Conservation (phyloP, 2,113 vertebrate genomes). For the Paracanthobrama guichenoti region DNA sequence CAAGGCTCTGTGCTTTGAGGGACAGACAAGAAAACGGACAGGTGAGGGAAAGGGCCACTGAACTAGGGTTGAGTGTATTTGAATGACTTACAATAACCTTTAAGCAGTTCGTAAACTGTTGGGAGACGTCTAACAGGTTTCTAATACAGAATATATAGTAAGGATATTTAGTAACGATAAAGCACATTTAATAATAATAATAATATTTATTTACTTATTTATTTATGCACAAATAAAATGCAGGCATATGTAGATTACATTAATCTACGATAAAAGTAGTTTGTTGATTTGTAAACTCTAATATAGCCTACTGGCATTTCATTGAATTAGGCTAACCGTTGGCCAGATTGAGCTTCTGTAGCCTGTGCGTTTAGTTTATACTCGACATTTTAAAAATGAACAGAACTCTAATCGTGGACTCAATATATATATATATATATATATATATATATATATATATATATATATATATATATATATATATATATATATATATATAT, state of each 20-base stretch:
- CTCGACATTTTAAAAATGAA: neutral
- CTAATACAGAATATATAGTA: neutral
- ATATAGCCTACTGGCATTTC: neutral
- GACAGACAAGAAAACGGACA: conserved; percentile 54
- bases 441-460: no score
- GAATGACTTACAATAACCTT: neutral
- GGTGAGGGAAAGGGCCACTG: conserved; percentile 51
- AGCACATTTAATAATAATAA: neutral
- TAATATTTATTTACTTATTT: neutral
- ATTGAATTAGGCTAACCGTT: neutral
- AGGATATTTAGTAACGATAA: neutral
- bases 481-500: no score
- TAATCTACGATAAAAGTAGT: neutral
- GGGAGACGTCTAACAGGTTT: neutral
- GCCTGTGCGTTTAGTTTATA: neutral
- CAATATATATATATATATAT: no score
- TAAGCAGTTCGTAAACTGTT: neutral
- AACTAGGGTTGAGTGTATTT: conserved; percentile 17
- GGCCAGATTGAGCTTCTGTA: neutral
- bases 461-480: no score
- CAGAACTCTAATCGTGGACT: neutral
- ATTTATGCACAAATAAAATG: neutral
- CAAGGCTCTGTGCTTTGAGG: conserved; percentile 60
- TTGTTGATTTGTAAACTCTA: neutral
- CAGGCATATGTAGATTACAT: neutral